Conservation (phyloP, 92 coral and sea anemone species). For the Umimayanthus kanabou region DNA sequence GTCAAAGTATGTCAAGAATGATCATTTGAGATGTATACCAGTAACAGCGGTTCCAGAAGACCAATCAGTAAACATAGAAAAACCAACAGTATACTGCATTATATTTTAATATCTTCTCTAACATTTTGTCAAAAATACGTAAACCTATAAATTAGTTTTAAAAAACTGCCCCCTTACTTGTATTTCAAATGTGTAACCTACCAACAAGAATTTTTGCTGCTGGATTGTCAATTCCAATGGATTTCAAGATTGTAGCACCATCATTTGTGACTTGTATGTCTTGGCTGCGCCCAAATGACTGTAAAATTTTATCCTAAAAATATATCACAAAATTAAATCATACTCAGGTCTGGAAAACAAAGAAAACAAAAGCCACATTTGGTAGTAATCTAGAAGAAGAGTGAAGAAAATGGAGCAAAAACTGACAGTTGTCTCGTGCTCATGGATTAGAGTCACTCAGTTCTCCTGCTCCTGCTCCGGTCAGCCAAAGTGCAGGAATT, state of each 20-base stretch:
- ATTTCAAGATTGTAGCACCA: constrained; percentile 96
- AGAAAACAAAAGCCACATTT: not conserved
- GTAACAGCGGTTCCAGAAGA: too few relatives aligned
- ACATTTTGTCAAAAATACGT: too few relatives aligned
- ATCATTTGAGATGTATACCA: too few relatives aligned
- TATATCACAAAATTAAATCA: not conserved
- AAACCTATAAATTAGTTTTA: too few relatives aligned
- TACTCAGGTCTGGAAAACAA: not conserved
- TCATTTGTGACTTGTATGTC: constrained; percentile 99
- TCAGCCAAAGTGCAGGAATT: too few relatives aligned
- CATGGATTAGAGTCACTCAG: too few relatives aligned
- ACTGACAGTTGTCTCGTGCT: too few relatives aligned
- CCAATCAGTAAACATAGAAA: not conserved
- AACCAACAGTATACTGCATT: too few relatives aligned
- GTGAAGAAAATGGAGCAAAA: too few relatives aligned
- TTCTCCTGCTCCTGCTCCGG: too few relatives aligned
- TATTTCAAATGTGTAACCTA: constrained; percentile 30
- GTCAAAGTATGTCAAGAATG: too few relatives aligned
- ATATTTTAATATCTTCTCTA: not conserved
- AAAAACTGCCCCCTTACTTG: not conserved
- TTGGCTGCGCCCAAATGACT: constrained; percentile 81
- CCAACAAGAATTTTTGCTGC: constrained; percentile 98
- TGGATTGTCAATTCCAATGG: constrained; percentile 96
- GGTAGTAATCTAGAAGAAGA: not conserved
- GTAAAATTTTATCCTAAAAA: constrained; percentile 92